Base-by-base conservation (phyloP, 92 coral and sea anemone species). In the Actinernus sp. region DNA sequence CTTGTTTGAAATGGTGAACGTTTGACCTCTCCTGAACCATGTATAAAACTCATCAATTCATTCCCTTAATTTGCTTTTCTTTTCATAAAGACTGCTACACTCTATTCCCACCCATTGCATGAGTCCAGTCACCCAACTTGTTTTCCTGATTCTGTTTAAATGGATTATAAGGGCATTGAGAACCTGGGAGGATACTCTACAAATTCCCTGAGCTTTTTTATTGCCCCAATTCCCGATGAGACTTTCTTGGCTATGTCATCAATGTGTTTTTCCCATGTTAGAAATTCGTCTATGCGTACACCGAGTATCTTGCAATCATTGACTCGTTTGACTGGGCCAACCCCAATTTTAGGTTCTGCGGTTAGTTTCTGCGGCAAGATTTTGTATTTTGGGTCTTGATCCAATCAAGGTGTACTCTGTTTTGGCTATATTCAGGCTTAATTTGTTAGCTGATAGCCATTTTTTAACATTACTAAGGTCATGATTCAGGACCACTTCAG, bases 271-370 rank as follows among this genome's bases (percentile, higher is more conserved):
- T 55, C 47, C 83, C 75, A 76, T 4, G 47, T 56, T 3, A 77
- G 52, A 36, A 26, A 39, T 43, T 71, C 66, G 48, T 79, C 66
- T 20, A 71, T 71, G 31, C 46, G 37, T 26, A 71, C 65, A 19
- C 87, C 61, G 25, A 80, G 80, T 4, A 55, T 25, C 48, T 63
- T 80, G 19, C 53, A 71, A 37, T 45, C 50, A 59, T 71, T 70
- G 47, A 80, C 80, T 80, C 87, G 51, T 63, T 80, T 71, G 67
- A 80, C 46, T 70, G 78, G 43, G 18, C 31, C 65, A 26, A 24
- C 30, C 11, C 66, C 58, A 38, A 65, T 39, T 25, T 14, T 18
- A 25, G 71, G n/a, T n/a, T n/a, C n/a, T n/a, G n/a, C n/a, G 40
- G 10, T 26, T 60, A 0, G 74, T 74, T 41, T 50, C 51, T n/a